A percentile compares a stretch with the other conserved stretches of the same genome.
Evolutionary conservation across 2,797 vertebrate genomes (phyloP).

Genomic region (Tenualosa thibaudeaui): DNA sequence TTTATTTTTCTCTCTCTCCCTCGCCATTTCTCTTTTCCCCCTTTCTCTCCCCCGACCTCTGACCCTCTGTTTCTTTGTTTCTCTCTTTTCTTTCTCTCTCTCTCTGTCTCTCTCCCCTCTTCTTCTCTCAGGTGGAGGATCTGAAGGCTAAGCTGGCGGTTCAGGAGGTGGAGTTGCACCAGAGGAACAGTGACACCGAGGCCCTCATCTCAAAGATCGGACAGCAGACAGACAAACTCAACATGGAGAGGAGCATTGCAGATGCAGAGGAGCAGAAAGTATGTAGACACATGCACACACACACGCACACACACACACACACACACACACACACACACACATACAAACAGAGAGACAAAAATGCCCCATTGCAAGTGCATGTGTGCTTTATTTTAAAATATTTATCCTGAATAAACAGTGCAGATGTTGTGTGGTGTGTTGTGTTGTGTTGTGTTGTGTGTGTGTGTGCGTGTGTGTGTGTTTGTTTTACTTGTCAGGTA

Average conservation of each 20-base stretch:
- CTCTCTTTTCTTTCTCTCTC: not conserved
- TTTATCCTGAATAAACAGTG: not conserved
- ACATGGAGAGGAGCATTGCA: slow-evolving; percentile 69
- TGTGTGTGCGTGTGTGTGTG: slow-evolving; percentile 23
- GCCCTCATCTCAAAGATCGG: slow-evolving; percentile 75
- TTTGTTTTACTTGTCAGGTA: slow-evolving; percentile 58
- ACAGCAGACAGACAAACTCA: slow-evolving; percentile 72
- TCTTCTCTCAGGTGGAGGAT: slow-evolving; percentile 81
- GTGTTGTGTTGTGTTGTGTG: slow-evolving; percentile 17
- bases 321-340: slow-evolving; percentile 13
- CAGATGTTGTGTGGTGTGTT: slow-evolving; percentile 34
- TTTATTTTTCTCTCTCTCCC: no score
- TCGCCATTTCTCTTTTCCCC: not conserved
- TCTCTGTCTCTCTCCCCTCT: not conserved
- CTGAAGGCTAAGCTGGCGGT: slow-evolving; percentile 83
- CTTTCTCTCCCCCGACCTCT: not conserved
- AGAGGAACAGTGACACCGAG: slow-evolving; percentile 81
- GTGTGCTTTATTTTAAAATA: not conserved
- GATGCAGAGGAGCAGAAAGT: slow-evolving; percentile 74
- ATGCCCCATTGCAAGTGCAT: not conserved
- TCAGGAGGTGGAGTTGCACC: slow-evolving; percentile 85
- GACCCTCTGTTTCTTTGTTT: not conserved
- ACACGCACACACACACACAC: slow-evolving; percentile 40
- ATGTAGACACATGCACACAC: slow-evolving; percentile 23
- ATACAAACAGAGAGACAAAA: not conserved